Conservation (phyloP, 1,140 invertebrate species). For the Calliphora vicina region DNA sequence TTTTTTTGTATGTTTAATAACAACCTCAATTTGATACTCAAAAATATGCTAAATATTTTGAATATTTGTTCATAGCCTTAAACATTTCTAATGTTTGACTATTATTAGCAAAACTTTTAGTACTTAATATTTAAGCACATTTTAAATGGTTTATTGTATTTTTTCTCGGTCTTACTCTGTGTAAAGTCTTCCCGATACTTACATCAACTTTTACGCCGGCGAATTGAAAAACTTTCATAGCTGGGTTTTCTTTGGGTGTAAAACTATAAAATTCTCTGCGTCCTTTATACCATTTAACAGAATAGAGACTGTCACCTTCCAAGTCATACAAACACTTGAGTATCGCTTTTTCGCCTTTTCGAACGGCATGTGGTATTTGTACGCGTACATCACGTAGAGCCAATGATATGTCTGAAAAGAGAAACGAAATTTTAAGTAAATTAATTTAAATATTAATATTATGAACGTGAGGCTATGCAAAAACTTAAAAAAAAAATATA, state of each 20-base stretch:
- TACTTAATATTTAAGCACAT: neutral
- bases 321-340: slow-evolving; percentile 80
- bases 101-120: neutral
- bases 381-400: slow-evolving; percentile 71
- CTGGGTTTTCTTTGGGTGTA: slow-evolving; percentile 76
- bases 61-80: neutral
- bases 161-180: neutral
- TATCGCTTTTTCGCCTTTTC: slow-evolving; percentile 70
- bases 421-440: neutral
- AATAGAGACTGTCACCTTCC: slow-evolving; percentile 78
- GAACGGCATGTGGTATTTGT: slow-evolving; percentile 73
- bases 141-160: neutral
- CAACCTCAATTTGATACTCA: neutral
- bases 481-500: neutral
- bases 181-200: slow-evolving; percentile 54
- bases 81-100: slow-evolving; percentile 3
- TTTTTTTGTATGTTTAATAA: too few species aligned
- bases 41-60: neutral
- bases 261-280: slow-evolving; percentile 80
- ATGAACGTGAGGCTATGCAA: neutral
- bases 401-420: neutral
- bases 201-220: slow-evolving; percentile 76
- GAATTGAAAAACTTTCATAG: slow-evolving; percentile 77
- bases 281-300: slow-evolving; percentile 86
- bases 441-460: too few species aligned